These are phyloP conservation scores for Schizotus pectinicornis DNA, from an alignment of 2,888 invertebrate genomes.

Conservation along the genomic window DNA sequence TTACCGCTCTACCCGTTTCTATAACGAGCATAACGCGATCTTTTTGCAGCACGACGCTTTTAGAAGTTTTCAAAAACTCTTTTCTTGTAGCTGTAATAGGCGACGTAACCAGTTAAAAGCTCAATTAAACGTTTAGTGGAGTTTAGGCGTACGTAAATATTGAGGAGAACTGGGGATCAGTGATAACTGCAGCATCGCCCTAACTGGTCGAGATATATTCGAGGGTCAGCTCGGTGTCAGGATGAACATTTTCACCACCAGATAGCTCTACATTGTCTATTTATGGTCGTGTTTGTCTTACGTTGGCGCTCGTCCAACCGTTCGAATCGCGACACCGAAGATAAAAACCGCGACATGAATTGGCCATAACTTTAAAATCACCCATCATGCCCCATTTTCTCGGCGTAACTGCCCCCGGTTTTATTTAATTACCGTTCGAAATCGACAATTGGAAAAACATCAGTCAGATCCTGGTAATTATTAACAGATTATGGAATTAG, in stretches of 20 bases:
- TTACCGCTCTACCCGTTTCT: constrained; percentile 31
- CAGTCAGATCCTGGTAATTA: constrained; percentile 25
- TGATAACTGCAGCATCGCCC: constrained; percentile 14
- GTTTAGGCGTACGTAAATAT: background rate
- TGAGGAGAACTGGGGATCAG: background rate
- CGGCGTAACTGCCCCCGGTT: background rate
- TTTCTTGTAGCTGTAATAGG: background rate
- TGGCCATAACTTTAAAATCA: constrained; percentile 38
- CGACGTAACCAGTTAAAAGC: background rate
- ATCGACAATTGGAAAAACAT: constrained; percentile 24
- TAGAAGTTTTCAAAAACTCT: background rate
- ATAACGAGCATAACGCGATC: background rate
- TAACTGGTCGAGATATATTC: constrained; percentile 31
- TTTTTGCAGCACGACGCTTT: background rate
- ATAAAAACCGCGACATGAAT: constrained; percentile 40
- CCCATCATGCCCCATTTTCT: constrained; percentile 32
- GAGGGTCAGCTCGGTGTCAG: constrained; percentile 41
- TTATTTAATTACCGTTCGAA: constrained; percentile 24
- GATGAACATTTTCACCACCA: constrained; percentile 47
- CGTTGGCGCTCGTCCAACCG: constrained; percentile 48
- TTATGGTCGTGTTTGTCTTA: constrained; percentile 53
- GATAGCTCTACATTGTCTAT: constrained; percentile 49
- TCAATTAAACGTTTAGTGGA: background rate
- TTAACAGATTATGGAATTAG: constrained; percentile 45
- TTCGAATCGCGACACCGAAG: constrained; percentile 35